Evolutionary conservation across 1,140 invertebrate species (phyloP), one percentile per base, ranked within the genome.

Genomic region (Cataglyphis hispanica): DNA sequence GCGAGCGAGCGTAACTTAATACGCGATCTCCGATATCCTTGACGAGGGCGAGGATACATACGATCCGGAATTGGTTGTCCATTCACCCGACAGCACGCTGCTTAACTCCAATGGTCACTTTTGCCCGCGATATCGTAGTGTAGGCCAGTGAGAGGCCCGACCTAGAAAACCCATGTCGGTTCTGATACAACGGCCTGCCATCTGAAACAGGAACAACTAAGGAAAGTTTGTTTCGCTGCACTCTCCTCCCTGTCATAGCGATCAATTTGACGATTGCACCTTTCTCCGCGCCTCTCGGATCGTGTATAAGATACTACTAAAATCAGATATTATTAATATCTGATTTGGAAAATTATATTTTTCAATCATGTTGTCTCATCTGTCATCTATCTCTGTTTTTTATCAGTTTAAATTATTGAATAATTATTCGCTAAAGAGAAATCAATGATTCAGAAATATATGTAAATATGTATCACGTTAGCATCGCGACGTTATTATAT

Each of bases 61-160:
- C 76, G 81, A 89, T 85, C 75, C 25, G 72, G 43, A 53, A 81
- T 85, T 58, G 86, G 58, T 76, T 70, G 43, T 25, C 87, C 88
- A 74, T 89, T 89, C 88, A 89, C 87, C 60, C 34, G 31, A 63
- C 50, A 75, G 66, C 50, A 53, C 61, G 43, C 37, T 27, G 53
- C 16, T 16, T 75, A 85, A 87, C 58, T 90, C 83, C 78, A 87
- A 87, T 89, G 83, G 58, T 78, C 88, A 87, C 85, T 89, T 90
- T 87, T 89, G 75, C 85, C 69, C 50, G 50, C 25, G 50, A 70
- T n/a, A n/a, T 43, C 19, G 8, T 58, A 81, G 70, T 56, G 60
- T 86, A 89, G 87, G 87, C 80, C 90, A 90, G 92, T 92, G 91
- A 93, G 92, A 93, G 91, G 92, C 84, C 75, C 90, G 91, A 93